Base-by-base conservation (phyloP, 2,113 vertebrate genomes). In the Spea bombifrons region DNA sequence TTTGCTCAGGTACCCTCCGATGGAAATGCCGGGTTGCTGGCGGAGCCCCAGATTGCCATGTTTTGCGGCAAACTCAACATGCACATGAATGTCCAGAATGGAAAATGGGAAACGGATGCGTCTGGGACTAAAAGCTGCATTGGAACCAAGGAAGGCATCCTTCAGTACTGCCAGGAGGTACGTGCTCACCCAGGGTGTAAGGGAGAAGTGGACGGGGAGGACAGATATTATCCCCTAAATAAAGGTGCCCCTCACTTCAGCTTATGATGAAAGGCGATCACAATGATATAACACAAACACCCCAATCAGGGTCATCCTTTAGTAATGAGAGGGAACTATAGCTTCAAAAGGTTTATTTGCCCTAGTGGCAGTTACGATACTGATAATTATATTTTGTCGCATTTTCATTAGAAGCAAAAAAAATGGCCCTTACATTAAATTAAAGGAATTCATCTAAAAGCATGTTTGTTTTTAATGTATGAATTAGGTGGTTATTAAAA, bases 121-220 rank as follows among this genome's bases (percentile, higher is more conserved):
- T 93, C 93, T 0, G 95, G 96, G 66, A 92, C 91, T 82, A 98
- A 96, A 86, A 96, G 89, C 83, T 99, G 97, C 88, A 94, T 96
- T 0, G 90, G 90, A 10, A 96, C 95, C 4, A 99, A 99, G 86
- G 97, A 99, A 87, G 97, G 94, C 70, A 99, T 99, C 89, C 89
- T 99, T 70, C 94, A 97, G 85, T 99, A 99, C 88, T 99, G 97
- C 85, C 97, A 99, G 83, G 95, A 99, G 88, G 97, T 99, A 87
- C 89, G 86, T 64, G 55, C 43, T 44, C 55, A 59, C 15, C 55
- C 55, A 59, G 12, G 7, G 55, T 5, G 55, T 5, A 57, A 52
- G 5, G 13, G 57, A 7, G 57, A 59, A 15, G 5, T 6, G 57
- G 13, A 5, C 13, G 57, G 61, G 61, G n/a, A 17, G n/a, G 55